Conservation (phyloP, 1,140 invertebrate species). For the Zaprionus lachaisei region DNA sequence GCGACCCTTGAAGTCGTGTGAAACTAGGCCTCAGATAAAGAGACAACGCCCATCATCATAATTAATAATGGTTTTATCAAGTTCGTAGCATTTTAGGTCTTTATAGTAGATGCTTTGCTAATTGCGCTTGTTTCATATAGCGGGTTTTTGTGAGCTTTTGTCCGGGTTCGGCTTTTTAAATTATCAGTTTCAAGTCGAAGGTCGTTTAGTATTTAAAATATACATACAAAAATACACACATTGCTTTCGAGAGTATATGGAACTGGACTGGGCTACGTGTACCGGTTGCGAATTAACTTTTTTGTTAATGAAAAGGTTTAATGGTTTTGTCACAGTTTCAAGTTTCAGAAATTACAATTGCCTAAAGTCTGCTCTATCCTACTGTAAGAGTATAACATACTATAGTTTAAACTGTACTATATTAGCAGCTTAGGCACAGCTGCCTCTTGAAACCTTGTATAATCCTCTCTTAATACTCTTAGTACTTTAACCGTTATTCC, state of each 20-base stretch:
- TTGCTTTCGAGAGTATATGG: slow-evolving; percentile 7
- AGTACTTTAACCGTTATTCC: background rate
- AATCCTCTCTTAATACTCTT: background rate
- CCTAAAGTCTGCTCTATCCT: background rate
- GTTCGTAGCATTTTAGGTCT: background rate
- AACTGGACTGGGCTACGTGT: slow-evolving; percentile 10
- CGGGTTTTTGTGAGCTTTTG: slow-evolving; percentile 20
- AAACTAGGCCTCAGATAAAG: background rate
- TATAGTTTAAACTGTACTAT: no score
- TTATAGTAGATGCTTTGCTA: background rate
- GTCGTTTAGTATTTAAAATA: slow-evolving; percentile 16
- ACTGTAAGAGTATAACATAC: background rate
- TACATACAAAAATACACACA: background rate
- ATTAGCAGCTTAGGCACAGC: background rate
- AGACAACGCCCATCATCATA: slow-evolving; percentile 38
- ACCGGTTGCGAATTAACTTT: slow-evolving; percentile 25
- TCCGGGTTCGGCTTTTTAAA: slow-evolving; percentile 28
- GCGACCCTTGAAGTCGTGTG: slow-evolving; percentile 3
- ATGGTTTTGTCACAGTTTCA: background rate
- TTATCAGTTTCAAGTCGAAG: slow-evolving; percentile 37
- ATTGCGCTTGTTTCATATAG: slow-evolving; percentile 12
- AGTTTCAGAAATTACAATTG: no score
- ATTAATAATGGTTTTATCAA: slow-evolving; percentile 4
- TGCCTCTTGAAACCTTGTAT: background rate
- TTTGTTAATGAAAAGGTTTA: background rate